Evolutionary conservation across 2,888 invertebrate species (phyloP).

Genomic region (Macrophya alboannulata): DNA sequence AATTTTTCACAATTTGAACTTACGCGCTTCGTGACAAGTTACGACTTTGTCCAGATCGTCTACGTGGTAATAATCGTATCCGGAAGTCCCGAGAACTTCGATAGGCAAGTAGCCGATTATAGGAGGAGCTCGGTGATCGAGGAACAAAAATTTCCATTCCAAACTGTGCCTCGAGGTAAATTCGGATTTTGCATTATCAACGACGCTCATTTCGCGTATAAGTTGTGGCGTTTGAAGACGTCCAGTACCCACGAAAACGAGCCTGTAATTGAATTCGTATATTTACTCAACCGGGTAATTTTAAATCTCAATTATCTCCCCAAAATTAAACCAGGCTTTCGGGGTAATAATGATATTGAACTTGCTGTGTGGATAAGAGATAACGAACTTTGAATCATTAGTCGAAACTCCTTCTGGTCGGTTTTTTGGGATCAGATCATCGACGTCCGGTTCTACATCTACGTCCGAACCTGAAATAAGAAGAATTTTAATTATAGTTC

Average conservation of each 20-base stretch:
- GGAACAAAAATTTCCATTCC: conserved; percentile 97
- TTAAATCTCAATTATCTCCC: neutral
- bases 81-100: conserved; percentile 96
- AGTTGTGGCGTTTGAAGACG: conserved; percentile 91
- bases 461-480: conserved; percentile 67
- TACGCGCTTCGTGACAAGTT: conserved; percentile 92
- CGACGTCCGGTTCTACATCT: conserved; percentile 68
- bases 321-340: neutral
- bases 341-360: neutral
- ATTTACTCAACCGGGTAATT: neutral
- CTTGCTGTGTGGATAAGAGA: neutral
- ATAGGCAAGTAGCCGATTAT: conserved; percentile 97
- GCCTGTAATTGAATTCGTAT: conserved; percentile 74
- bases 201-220: conserved; percentile 91
- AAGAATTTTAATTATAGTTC: conserved; percentile 20
- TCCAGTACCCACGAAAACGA: conserved; percentile 92
- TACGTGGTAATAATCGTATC: conserved; percentile 97
- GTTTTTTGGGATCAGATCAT: conserved; percentile 70
- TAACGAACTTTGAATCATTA: conserved; percentile 52
- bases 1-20: conserved; percentile 79
- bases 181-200: conserved; percentile 90
- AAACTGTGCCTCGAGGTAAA: conserved; percentile 96
- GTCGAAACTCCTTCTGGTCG: conserved; percentile 60
- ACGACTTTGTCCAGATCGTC: conserved; percentile 96
- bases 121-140: conserved; percentile 95